phyloP scores from a whole-genome alignment of 2,113 vertebrate species.

The Mungos mungo region DNA sequence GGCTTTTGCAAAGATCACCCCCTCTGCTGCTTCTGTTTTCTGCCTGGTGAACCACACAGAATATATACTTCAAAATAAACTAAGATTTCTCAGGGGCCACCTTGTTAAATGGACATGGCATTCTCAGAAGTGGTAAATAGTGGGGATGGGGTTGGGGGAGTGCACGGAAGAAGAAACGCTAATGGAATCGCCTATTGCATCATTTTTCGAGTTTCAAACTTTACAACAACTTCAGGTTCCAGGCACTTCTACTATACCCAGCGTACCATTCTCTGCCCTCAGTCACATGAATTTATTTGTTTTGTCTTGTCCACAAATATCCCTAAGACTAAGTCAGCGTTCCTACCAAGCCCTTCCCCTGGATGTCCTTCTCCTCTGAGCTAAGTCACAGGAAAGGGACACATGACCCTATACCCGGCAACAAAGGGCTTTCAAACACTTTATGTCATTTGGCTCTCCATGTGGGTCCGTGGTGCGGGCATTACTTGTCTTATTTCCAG shows the following conservation, averaged over 20 bases:
- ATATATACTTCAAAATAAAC: not conserved
- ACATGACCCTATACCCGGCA: not conserved
- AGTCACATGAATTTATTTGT: not conserved
- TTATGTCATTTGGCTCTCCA: not conserved
- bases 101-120: not conserved
- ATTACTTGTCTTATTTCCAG: not conserved
- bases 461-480: not conserved
- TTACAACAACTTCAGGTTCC: not conserved
- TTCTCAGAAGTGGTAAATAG: not conserved
- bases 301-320: not conserved
- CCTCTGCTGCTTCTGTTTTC: not conserved
- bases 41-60: not conserved
- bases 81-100: not conserved
- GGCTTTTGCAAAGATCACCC: not conserved
- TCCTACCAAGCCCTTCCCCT: not conserved
- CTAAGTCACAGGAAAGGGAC: not conserved
- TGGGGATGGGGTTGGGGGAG: not conserved
- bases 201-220: not conserved
- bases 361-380: not conserved
- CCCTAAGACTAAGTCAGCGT: not conserved
- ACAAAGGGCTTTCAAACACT: not conserved
- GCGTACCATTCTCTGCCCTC: not conserved
- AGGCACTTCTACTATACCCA: not conserved
- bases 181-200: not conserved
- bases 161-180: not conserved